These are phyloP conservation scores for Aphaenogaster floridana DNA, from an alignment of 1,140 invertebrate genomes.

Conservation along the genomic window DNA sequence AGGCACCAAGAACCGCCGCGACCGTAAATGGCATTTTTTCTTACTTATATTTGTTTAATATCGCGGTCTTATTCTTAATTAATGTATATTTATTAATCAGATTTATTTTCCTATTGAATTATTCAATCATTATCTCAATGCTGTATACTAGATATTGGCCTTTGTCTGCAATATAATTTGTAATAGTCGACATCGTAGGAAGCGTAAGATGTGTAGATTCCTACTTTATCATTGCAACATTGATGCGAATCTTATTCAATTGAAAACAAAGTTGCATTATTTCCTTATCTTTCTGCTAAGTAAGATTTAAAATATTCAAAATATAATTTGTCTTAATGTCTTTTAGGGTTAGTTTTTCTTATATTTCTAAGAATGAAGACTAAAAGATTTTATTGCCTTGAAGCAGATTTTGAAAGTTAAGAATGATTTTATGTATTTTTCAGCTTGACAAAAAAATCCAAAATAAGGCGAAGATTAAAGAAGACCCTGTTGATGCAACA, in stretches of 20 bases:
- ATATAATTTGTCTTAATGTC: too few species aligned
- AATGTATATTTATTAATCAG: not conserved
- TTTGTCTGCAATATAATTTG: not conserved
- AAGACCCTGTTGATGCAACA: conserved; percentile 35
- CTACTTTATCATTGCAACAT: conserved; percentile 2
- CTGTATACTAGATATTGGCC: not conserved
- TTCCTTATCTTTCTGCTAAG: too few species aligned
- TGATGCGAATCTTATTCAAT: too few species aligned
- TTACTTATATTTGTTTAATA: too few species aligned
- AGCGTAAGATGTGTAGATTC: not conserved
- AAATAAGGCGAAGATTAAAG: conserved; percentile 34
- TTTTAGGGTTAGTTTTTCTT: not conserved
- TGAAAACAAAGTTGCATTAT: too few species aligned
- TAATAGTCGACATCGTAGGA: conserved; percentile 19
- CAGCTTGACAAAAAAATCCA: conserved; percentile 29
- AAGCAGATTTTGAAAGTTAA: not conserved
- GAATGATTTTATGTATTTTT: conserved; percentile 57
- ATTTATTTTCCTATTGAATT: not conserved
- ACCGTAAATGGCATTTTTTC: too few species aligned
- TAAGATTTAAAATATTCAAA: too few species aligned
- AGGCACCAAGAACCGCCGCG: too few species aligned
- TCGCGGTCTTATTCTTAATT: too few species aligned
- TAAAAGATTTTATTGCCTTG: not conserved
- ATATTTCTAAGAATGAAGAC: not conserved
- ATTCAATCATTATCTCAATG: not conserved